Evolutionary conservation across 2,113 vertebrate genomes (phyloP), one percentile per base, ranked within the genome.

Genomic region (Sylvilagus bachmani): DNA sequence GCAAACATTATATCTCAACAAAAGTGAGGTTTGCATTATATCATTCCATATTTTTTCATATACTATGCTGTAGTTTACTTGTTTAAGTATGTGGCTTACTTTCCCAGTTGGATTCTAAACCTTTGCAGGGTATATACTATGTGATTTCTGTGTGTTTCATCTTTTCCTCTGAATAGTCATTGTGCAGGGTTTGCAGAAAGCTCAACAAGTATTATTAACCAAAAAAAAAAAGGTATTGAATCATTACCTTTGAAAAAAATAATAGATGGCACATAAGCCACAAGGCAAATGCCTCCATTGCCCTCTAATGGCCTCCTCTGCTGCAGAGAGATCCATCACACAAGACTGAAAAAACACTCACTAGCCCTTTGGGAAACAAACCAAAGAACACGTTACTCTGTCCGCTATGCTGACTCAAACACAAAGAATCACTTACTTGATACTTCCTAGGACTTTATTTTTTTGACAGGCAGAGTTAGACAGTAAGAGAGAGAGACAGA

Each of bases 21-120:
- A 70, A 22, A 71, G 44, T 17, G n/a, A 7, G 55, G 38, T 21
- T 67, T 71, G 44, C 53, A 53, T 6, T 88, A n/a, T 16, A 83
- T 84, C 84, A 89, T 6, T 89, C n/a, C 70, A 27, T 69, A 51
- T 70, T 51, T 83, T 74, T 49, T 82, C 53, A 61, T 44, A 67
- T 36, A 64, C 36, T 55, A 17, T 71, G 31, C 70, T 27, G 29
- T 62, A 38, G 38, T 58, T 1, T 25, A 62, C 27, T 90, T 36
- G 22, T 61, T 53, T 38, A 58, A 93, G 27, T 58, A 74, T 86
- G 14, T 61, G 44, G 24, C 38, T 95, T 80, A 67, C 36, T 90
- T 81, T 82, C 81, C 75, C 86, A 90, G 53, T 25, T 71, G 77
- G 24, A n/a, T 80, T 86, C 74, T 69, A 90, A 70, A n/a, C 16